Conservation (phyloP, 2,888 invertebrate species). For the Drosophila austrosaltans region DNA sequence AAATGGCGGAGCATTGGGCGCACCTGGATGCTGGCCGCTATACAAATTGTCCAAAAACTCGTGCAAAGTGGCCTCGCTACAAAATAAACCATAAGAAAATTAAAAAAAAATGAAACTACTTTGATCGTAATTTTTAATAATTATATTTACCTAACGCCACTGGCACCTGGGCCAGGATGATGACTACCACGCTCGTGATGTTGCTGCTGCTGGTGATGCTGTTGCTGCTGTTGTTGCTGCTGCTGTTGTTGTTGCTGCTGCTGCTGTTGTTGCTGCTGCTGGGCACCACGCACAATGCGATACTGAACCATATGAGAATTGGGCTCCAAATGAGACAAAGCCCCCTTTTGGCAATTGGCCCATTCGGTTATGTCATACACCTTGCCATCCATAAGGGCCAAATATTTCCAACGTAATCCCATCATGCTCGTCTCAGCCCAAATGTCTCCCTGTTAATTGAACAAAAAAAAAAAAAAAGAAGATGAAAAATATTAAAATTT, state of each 20-base stretch:
- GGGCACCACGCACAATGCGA: conserved; percentile 83
- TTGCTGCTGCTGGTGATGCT: conserved; percentile 69
- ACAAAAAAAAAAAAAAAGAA: not conserved
- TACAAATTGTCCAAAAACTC: conserved; percentile 83
- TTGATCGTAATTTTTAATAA: not conserved
- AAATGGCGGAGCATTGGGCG: conserved; percentile 72
- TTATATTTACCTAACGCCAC: conserved; percentile 63
- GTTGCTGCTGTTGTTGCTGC: conserved; percentile 70
- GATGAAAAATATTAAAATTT: not conserved
- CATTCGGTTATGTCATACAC: conserved; percentile 98
- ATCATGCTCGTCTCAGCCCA: conserved; percentile 97
- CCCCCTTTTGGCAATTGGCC: conserved; percentile 93
- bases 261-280: conserved; percentile 81
- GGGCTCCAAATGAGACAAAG: conserved; percentile 89
- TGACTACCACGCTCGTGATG: conserved; percentile 64
- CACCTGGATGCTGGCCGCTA: conserved; percentile 82
- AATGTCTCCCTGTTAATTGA: conserved; percentile 91
- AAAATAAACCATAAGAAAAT: conserved; percentile 6
- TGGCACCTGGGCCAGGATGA: conserved; percentile 60
- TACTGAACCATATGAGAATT: conserved; percentile 95
- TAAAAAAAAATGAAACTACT: not conserved
- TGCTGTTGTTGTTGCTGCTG: conserved; percentile 74
- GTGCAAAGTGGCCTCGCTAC: conserved; percentile 82
- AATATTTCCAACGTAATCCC: conserved; percentile 96
- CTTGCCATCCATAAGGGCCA: conserved; percentile 97